These are phyloP conservation scores for Adineta ricciae DNA, from an alignment of 2,888 invertebrate genomes.

Conservation along the genomic window DNA sequence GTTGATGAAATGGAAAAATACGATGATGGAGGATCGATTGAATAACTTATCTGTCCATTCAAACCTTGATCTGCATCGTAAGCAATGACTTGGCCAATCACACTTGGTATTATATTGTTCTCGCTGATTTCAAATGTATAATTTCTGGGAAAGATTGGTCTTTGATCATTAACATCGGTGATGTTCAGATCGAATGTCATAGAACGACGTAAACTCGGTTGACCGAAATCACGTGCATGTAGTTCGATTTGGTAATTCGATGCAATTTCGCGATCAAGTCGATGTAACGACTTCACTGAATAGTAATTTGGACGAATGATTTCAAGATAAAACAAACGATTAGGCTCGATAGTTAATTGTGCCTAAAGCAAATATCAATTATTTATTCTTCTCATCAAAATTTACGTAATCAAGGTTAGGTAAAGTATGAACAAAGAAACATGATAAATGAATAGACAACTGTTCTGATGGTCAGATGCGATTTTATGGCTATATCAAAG, in stretches of 20 bases:
- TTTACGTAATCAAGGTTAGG: too few relatives aligned
- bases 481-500: too few relatives aligned
- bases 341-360: not conserved
- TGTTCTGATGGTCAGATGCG: too few relatives aligned
- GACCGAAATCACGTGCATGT: not conserved
- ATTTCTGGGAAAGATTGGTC: not conserved
- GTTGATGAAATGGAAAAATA: not conserved
- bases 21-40: not conserved
- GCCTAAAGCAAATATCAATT: not conserved
- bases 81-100: not conserved
- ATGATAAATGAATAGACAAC: too few relatives aligned
- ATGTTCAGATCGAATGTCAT: conserved; percentile 16
- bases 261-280: not conserved
- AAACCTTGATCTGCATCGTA: not conserved
- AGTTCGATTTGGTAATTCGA: not conserved
- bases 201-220: not conserved
- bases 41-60: not conserved
- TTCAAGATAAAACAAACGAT: conserved; percentile 13
- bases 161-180: not conserved
- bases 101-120: not conserved
- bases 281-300: not conserved
- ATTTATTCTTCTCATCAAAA: too few relatives aligned
- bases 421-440: too few relatives aligned
- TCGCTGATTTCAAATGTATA: conserved; percentile 11
- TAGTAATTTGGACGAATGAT: not conserved